Base-by-base conservation (phyloP, 2,888 invertebrate species). In the Andrena praecox region DNA sequence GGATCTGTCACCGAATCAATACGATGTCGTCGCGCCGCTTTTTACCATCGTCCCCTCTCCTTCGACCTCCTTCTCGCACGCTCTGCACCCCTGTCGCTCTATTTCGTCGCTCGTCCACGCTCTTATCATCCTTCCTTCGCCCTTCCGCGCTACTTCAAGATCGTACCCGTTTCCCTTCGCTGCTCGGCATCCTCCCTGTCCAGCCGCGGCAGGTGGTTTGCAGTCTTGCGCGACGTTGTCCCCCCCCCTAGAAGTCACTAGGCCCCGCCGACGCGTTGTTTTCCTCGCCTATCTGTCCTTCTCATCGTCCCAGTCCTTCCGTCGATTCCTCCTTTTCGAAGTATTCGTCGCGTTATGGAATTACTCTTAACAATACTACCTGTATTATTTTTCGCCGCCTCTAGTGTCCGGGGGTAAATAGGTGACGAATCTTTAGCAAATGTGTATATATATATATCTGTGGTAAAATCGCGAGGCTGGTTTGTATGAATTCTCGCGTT, bases 1-100 rank as follows among this genome's bases (percentile, higher is more conserved):
- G 89, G 87, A 91, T 91, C 89, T 87, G 89, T 91, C 91, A 89
- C 85, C 89, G 85, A 92, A 93, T 93, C 93, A 90, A 93, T 92
- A 93, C 90, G 87, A 87, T 87, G 87, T 87, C 88, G 86, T 82
- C 87, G 88, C 87, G 85, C 86, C 76, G 77, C 84, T 85, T 80
- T 82, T 83, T 87, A 82, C 79, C 86, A 77, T 85, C 77, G 71
- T 66, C 71, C 75, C 69, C 68, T 20, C 69, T 70, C 77, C 72
- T 63, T 20, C 79, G 76, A 69, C 72, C 78, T 77, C 77, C 64
- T 63, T 78, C 77, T 66, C 56, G 27, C 63, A 48, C 72, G 33
- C 56, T 63, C 71, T 59, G 48, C 54, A 31, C 50, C 33, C 50
- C 33, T 54, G 52, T 20, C 12, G 27, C 2, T 8, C n/a, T 8